Evolutionary conservation across 2,888 invertebrate species (phyloP), one percentile per base, ranked within the genome.

Genomic region (Suillia variegata): DNA sequence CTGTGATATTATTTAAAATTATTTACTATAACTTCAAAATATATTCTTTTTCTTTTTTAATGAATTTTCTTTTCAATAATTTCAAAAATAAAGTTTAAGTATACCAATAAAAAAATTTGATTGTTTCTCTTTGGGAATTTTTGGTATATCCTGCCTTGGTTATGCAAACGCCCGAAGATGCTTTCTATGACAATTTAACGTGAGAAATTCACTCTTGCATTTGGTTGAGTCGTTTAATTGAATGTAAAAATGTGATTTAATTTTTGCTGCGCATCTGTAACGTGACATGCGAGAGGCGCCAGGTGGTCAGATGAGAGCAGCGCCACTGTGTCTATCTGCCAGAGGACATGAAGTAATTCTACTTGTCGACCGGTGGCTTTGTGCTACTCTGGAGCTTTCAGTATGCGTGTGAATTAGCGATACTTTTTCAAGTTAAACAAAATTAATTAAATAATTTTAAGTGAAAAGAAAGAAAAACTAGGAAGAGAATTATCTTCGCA

Each of bases 301-400:
- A 87, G 54, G 80, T 93, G 53, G 86, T 88, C 13, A 87, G 87
- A 34, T 94, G 93, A 93, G 93, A 94, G 76, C 92, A 93, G 73
- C 85, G 90, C 62, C 89, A 94, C 77, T 88, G 90, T 52, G 88
- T 90, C 53, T 81, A 86, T 51, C 82, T 94, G 52, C 92, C 93
- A 0, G 90, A 91, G 65, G 93, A 94, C 77, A 83, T 93, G 66
- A 87, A 90, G 59, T 89, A 90, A 73, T 94, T 93, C 77, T 94
- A 93, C 77, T 83, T 88, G 10, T 92, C 93, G 1, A 89, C 88
- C 45, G 93, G 94, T 77, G 94, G 94, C 1, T 91, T 93, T 75
- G 85, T 87, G 66, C 84, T 93, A 31, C 88, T 88, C 22, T 94
- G 93, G 92, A 88, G 87, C 76, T 92, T 91, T 75, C 89, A 90